A percentile compares a stretch with the other conserved stretches of the same genome.
These are phyloP conservation scores for Gallinago nigripennis DNA, from an alignment of 2,797 vertebrate genomes.

Conservation along the genomic window DNA sequence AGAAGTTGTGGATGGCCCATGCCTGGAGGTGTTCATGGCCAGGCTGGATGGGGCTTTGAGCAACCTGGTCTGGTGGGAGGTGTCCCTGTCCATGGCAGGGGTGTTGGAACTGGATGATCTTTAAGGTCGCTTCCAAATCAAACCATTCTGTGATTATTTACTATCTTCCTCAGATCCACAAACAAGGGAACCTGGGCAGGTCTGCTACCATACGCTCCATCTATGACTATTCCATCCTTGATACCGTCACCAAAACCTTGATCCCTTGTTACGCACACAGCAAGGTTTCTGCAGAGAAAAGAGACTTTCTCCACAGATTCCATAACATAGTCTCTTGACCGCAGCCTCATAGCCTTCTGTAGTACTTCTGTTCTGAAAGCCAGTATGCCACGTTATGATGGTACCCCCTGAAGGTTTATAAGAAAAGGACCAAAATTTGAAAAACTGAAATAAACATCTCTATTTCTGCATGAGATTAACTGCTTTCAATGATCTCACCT, in stretches of 20 bases:
- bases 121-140: too few relatives aligned
- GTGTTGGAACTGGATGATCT: too few relatives aligned
- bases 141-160: neutral
- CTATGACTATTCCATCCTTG: neutral
- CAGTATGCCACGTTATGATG: neutral
- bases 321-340: neutral
- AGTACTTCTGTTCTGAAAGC: neutral
- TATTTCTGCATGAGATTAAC: neutral
- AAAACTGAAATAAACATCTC: neutral
- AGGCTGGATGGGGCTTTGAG: too few relatives aligned
- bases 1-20: too few relatives aligned
- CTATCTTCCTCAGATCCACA: neutral
- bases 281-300: neutral
- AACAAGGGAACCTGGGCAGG: neutral
- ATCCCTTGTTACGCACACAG: neutral
- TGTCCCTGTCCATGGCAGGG: too few relatives aligned
- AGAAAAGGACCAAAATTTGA: neutral
- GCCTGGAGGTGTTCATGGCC: too few relatives aligned
- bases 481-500: neutral
- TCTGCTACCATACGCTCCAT: neutral
- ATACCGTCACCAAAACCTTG: neutral
- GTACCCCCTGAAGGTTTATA: neutral
- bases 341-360: neutral
- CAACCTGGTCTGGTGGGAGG: too few relatives aligned
- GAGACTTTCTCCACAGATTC: neutral